phyloP scores from a whole-genome alignment of 2,113 vertebrate species.

The Menura novaehollandiae region DNA sequence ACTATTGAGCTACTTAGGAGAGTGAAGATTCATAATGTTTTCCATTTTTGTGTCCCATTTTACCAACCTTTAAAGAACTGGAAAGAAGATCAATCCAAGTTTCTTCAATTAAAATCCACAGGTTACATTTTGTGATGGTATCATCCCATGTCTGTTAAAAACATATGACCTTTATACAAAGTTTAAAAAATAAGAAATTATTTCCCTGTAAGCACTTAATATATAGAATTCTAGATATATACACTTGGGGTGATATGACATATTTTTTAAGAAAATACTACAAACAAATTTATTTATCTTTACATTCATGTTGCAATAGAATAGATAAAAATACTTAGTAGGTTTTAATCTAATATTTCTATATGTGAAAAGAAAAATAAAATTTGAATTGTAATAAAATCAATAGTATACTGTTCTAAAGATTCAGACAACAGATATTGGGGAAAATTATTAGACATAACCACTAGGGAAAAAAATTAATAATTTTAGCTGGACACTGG shows the following conservation, averaged over 20 bases:
- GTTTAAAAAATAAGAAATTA: background rate
- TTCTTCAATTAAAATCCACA: background rate
- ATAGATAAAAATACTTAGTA: background rate
- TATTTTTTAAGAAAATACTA: background rate
- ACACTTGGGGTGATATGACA: accelerated
- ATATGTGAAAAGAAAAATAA: background rate
- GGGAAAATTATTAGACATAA: background rate
- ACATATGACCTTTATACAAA: background rate
- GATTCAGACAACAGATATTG: background rate
- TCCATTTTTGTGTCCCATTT: background rate
- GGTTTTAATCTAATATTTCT: background rate
- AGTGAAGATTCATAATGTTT: background rate
- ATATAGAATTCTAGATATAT: background rate
- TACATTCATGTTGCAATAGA: background rate
- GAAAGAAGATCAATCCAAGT: background rate
- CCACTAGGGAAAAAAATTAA: background rate
- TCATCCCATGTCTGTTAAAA: background rate
- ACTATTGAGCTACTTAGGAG: background rate
- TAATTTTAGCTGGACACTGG: background rate
- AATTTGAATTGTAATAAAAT: background rate
- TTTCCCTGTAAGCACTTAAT: background rate
- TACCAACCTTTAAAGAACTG: background rate
- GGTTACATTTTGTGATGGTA: background rate
- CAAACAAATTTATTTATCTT: background rate
- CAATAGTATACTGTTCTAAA: background rate